Percentiles rank a stretch among this genome's conserved stretches.
Evolutionary conservation across 2,888 invertebrate species (phyloP).

Genomic region (Drosophila gaucha): DNA sequence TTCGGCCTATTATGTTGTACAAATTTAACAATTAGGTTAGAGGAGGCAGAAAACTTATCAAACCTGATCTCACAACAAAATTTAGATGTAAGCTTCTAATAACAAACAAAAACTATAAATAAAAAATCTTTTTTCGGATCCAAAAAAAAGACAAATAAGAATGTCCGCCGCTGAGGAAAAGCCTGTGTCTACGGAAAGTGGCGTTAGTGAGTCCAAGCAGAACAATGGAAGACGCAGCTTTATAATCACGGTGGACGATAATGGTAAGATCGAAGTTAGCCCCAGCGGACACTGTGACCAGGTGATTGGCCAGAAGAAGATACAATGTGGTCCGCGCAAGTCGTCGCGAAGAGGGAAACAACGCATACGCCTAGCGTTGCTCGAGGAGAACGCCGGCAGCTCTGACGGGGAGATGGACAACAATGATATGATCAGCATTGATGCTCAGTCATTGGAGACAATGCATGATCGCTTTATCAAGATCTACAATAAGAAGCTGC

Average conservation of each 20-base stretch:
- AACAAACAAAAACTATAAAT: slow-evolving; percentile 5
- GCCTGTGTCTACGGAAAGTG: slow-evolving; percentile 1
- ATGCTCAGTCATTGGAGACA: slow-evolving; percentile 13
- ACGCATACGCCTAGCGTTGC: slow-evolving; percentile 27
- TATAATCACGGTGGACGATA: slow-evolving; percentile 42
- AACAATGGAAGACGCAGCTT: slow-evolving; percentile 37
- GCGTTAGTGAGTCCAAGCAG: background rate
- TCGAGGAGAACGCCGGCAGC: slow-evolving; percentile 33
- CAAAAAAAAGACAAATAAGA: slow-evolving; percentile 4
- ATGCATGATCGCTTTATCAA: slow-evolving; percentile 32
- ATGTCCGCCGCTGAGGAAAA: slow-evolving; percentile 28
- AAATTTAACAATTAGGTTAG: background rate
- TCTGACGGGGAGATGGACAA: slow-evolving; percentile 27
- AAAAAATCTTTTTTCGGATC: slow-evolving; percentile 42
- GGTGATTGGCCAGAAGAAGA: background rate
- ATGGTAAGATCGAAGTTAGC: slow-evolving; percentile 46
- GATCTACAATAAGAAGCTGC: slow-evolving; percentile 35
- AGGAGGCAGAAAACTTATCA: background rate
- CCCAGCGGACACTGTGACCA: slow-evolving; percentile 1
- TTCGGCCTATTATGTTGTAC: slow-evolving; percentile 21
- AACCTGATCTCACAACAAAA: background rate
- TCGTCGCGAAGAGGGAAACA: slow-evolving; percentile 11
- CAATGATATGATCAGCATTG: slow-evolving; percentile 1
- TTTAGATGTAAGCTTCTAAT: slow-evolving; percentile 15
- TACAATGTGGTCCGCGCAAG: background rate